Percentiles rank a stretch among this genome's conserved stretches.
phyloP scores from a whole-genome alignment of 2,797 vertebrate genomes.

The Siniperca scherzeri region DNA sequence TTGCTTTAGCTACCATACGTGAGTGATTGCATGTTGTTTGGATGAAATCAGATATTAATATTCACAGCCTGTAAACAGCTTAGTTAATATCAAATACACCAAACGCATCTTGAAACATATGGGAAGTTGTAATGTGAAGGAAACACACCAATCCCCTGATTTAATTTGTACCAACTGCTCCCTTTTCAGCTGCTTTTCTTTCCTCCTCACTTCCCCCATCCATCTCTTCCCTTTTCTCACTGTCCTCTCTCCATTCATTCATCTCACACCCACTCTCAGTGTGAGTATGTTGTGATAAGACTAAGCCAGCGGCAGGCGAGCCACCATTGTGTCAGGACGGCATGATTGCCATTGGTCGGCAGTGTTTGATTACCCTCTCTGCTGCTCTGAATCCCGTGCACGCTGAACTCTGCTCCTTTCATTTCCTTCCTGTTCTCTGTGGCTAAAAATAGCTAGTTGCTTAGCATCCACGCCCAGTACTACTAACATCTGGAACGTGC shows the following conservation, averaged over 20 bases:
- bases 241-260: conserved; percentile 61
- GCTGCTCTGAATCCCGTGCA: conserved; percentile 55
- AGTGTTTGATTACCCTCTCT: conserved; percentile 72
- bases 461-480: conserved; percentile 73
- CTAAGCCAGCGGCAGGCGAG: conserved; percentile 55
- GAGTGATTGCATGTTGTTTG: not conserved
- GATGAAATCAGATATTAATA: conserved; percentile 10
- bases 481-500: conserved; percentile 74
- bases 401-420: conserved; percentile 75
- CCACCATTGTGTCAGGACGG: conserved; percentile 61
- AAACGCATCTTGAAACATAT: conserved; percentile 43
- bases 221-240: conserved; percentile 53
- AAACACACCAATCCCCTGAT: conserved; percentile 53
- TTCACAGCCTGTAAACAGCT: not conserved
- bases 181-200: conserved; percentile 48
- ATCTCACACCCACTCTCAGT: conserved; percentile 65
- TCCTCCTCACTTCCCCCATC: conserved; percentile 47
- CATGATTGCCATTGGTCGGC: conserved; percentile 66
- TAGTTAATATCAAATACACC: conserved; percentile 11
- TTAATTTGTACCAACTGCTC: conserved; percentile 70
- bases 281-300: conserved; percentile 74
- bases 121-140: conserved; percentile 42
- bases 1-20: not conserved
- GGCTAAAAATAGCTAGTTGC: conserved; percentile 80
- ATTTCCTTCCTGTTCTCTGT: conserved; percentile 69